Evolutionary conservation across 2,888 invertebrate species (phyloP).

Genomic region (Clivina fossor): DNA sequence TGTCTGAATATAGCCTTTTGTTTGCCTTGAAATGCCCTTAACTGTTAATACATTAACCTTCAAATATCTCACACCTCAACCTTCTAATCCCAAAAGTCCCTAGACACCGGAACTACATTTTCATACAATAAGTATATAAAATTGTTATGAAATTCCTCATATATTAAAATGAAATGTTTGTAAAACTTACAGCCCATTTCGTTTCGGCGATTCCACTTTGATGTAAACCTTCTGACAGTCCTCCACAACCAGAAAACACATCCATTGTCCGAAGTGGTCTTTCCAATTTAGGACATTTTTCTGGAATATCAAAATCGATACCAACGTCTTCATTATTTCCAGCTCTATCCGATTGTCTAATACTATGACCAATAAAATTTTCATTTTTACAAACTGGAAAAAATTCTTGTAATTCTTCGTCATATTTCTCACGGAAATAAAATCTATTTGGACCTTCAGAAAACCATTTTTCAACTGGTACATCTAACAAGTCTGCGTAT

Average conservation of each 20-base stretch:
- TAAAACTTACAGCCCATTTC: conserved; percentile 65
- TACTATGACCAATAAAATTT: conserved; percentile 58
- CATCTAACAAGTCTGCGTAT: conserved; percentile 61
- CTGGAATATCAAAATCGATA: conserved; percentile 44
- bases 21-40: too few species aligned
- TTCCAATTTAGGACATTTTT: conserved; percentile 50
- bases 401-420: conserved; percentile 58
- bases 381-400: conserved; percentile 65
- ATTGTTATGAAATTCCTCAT: too few species aligned
- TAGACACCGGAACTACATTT: too few species aligned
- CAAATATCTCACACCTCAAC: too few species aligned
- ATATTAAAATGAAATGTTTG: not conserved
- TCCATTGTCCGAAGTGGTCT: conserved; percentile 69
- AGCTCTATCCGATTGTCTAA: conserved; percentile 62
- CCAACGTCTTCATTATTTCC: conserved; percentile 55
- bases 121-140: too few species aligned
- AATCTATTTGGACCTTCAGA: conserved; percentile 67
- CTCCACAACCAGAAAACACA: conserved; percentile 86
- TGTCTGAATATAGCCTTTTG: too few species aligned
- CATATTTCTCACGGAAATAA: conserved; percentile 73
- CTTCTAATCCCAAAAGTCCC: too few species aligned
- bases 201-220: conserved; percentile 69
- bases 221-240: conserved; percentile 73
- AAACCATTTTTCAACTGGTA: conserved; percentile 62
- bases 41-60: too few species aligned